Percentiles rank a stretch among this genome's conserved stretches.
Evolutionary conservation across 2,888 invertebrate genomes (phyloP).

Genomic region (Acrobasis suavella): DNA sequence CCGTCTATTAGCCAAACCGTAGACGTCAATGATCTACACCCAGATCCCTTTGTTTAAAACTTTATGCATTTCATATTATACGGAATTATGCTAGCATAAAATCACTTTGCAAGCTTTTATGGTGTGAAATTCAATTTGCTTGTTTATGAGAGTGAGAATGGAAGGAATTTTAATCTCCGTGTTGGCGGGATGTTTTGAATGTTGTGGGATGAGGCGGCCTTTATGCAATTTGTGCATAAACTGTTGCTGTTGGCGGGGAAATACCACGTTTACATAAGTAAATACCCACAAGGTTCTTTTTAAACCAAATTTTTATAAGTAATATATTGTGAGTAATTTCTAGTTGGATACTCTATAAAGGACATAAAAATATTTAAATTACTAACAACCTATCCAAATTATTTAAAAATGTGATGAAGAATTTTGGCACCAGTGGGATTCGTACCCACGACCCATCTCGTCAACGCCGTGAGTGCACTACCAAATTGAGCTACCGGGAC

Average conservation of each 20-base stretch:
- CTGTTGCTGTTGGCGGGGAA: not conserved
- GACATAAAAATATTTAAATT: no score
- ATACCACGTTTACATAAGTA: no score
- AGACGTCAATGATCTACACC: not conserved
- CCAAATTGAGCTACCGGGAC: no score
- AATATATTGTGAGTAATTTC: no score
- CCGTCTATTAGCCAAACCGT: not conserved
- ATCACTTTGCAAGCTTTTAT: constrained; percentile 44
- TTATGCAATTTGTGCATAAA: constrained; percentile 15
- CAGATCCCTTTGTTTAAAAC: constrained; percentile 37
- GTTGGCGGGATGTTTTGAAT: not conserved
- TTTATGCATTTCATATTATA: constrained; percentile 43
- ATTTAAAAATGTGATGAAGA: no score
- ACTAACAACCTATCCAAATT: no score
- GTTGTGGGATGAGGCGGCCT: not conserved
- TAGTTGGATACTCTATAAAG: no score
- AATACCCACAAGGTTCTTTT: no score
- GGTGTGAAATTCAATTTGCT: constrained; percentile 48
- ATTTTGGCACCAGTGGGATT: no score
- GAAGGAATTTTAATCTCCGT: constrained; percentile 19
- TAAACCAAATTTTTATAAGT: no score
- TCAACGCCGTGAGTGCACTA: no score
- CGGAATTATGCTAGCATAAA: constrained; percentile 44
- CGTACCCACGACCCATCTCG: no score
- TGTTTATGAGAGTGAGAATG: constrained; percentile 36